These are phyloP conservation scores for Polyommatus icarus DNA, from an alignment of 2,888 invertebrate genomes.

Conservation along the genomic window DNA sequence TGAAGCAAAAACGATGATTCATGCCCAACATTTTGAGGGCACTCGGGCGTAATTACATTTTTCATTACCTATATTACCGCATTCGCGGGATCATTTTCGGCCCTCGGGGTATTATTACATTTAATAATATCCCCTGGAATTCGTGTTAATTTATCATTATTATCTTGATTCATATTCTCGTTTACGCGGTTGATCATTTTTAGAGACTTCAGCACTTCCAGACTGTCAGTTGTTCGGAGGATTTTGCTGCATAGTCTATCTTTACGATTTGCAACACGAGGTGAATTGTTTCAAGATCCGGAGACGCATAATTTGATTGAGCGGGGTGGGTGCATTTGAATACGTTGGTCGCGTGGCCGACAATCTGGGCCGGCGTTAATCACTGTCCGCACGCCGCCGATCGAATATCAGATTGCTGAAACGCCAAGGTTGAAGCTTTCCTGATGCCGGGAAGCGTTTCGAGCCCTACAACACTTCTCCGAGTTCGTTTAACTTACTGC, in stretches of 20 bases:
- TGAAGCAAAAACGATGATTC: constrained; percentile 41
- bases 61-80: constrained; percentile 40
- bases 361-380: constrained; percentile 46
- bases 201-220: neutral
- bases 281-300: neutral
- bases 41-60: constrained; percentile 41
- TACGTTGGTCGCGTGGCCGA: constrained; percentile 44
- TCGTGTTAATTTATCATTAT: constrained; percentile 25
- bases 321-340: constrained; percentile 26
- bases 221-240: neutral
- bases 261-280: neutral
- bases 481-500: constrained; percentile 19
- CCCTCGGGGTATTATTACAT: constrained; percentile 29
- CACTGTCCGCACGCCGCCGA: constrained; percentile 45
- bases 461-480: constrained; percentile 25
- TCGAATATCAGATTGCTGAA: constrained; percentile 45
- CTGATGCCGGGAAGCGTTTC: constrained; percentile 36
- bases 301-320: constrained; percentile 16
- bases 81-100: constrained; percentile 37
- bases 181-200: neutral
- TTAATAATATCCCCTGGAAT: constrained; percentile 17
- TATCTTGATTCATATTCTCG: constrained; percentile 8
- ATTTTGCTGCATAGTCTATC: neutral
- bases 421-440: constrained; percentile 40
- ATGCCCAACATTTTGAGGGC: constrained; percentile 38